Evolutionary conservation across 2,888 invertebrate genomes (phyloP), one percentile per base, ranked within the genome.

Genomic region (Shargacucullia verbasci): DNA sequence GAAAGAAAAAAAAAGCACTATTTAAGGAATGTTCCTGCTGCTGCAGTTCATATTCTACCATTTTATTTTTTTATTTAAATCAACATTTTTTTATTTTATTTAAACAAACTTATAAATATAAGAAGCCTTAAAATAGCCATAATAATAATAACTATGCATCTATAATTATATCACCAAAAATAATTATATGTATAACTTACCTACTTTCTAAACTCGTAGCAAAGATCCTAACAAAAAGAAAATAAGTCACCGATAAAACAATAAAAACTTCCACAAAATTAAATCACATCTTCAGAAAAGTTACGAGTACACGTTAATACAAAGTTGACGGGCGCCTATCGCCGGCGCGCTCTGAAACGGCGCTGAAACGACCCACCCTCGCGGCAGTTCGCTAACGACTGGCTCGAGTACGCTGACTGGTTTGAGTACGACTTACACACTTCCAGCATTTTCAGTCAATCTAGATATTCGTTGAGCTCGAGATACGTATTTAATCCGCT

Each of bases 331-430:
- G 58, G 58, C 68, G 66, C 35, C 49, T 34, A 47, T 34, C 29
- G 54, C 43, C 44, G 52, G 39, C 52, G 69, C 58, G 60, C 45
- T 46, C 68, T 69, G 70, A 66, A 72, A 73, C 34, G 59, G 34
- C 69, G 57, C 70, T 72, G 68, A 73, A 76, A 73, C 76, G 57
- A 76, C 78, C 73, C 53, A 59, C 64, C 71, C 55, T 60, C 60
- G 49, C 48, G 72, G 54, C 68, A 68, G 71, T 61, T 73, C 74
- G 78, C 76, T 65, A 58, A 56, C 74, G 76, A 83, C 83, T 83
- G 72, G 48, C 67, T 43, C 47, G 39, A n/a, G n/a, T n/a, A n/a
- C n/a, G n/a, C n/a, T n/a, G n/a, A n/a, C n/a, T n/a, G n/a, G n/a
- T 39, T 54, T 46, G 31, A 35, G 33, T 44, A 45, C 39, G 35